Conservation (phyloP, 2,888 invertebrate genomes). For the Drosophila atripex region DNA sequence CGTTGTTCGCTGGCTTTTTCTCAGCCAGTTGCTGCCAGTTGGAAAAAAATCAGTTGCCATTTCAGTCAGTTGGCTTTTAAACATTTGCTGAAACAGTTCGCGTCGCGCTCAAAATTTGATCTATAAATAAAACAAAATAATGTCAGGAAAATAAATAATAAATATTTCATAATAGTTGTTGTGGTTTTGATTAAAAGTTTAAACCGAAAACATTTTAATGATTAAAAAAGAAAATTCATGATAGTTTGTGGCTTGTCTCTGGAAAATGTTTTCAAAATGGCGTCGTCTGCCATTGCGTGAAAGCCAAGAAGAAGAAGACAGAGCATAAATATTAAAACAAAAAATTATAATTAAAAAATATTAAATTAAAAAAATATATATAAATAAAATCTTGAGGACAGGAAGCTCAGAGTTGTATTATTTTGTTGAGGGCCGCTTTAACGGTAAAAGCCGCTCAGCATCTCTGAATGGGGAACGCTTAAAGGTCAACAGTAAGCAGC, state of each 20-base stretch:
- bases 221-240: not conserved
- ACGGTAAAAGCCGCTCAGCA: slow-evolving; percentile 72
- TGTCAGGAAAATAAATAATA: slow-evolving; percentile 8
- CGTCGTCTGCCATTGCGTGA: slow-evolving; percentile 61
- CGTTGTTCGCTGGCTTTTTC: slow-evolving; percentile 39
- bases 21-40: slow-evolving; percentile 44
- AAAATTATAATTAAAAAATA: slow-evolving; percentile 1
- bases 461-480: slow-evolving; percentile 58
- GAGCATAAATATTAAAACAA: slow-evolving; percentile 11
- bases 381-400: slow-evolving; percentile 37
- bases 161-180: slow-evolving; percentile 3
- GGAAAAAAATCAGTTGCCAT: slow-evolving; percentile 72
- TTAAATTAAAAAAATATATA: not conserved
- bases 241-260: slow-evolving; percentile 34
- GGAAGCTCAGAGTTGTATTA: slow-evolving; percentile 52
- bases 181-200: not conserved
- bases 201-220: not conserved
- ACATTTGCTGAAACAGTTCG: slow-evolving; percentile 81
- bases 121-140: slow-evolving; percentile 20
- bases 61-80: slow-evolving; percentile 83
- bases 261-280: slow-evolving; percentile 68
- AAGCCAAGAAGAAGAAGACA: slow-evolving; percentile 48
- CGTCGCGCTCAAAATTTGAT: slow-evolving; percentile 63
- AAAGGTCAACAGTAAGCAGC: slow-evolving; percentile 64
- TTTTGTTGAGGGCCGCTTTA: slow-evolving; percentile 63